Percentiles rank a stretch among this genome's conserved stretches.
Evolutionary conservation across 2,888 invertebrate species (phyloP).

Genomic region (Strigamia maritima): DNA sequence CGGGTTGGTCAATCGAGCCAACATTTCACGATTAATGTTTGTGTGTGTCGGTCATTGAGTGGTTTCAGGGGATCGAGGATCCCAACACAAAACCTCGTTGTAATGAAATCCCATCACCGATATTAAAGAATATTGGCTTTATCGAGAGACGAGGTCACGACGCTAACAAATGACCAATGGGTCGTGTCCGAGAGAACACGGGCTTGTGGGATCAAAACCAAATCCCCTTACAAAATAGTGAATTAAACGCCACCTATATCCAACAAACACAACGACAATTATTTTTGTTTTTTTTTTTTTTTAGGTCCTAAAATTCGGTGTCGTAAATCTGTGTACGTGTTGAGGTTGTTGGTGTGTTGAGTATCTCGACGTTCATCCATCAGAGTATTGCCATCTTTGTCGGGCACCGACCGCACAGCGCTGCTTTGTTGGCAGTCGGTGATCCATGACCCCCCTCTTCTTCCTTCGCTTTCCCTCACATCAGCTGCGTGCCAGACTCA

Average conservation of each 20-base stretch:
- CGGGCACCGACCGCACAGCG: neutral
- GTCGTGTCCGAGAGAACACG: neutral
- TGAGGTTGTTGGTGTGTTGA: neutral
- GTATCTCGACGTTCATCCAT: neutral
- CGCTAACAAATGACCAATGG: neutral
- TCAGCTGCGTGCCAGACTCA: constrained; percentile 20
- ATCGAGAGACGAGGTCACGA: neutral
- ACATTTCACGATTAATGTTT: no score
- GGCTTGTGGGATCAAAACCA: neutral
- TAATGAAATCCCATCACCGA: no score
- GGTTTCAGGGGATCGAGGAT: neutral
- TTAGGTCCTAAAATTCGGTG: neutral
- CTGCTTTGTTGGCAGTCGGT: neutral
- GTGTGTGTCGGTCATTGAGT: neutral
- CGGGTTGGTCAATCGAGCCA: no score
- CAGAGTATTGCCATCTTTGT: neutral
- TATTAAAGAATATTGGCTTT: no score
- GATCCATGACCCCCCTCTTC: neutral
- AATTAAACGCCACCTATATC: neutral
- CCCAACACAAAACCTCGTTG: no score
- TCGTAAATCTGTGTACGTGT: neutral
- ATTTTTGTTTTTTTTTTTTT: no score
- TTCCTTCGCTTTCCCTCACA: constrained; percentile 10
- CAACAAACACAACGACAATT: no score
- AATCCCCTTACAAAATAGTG: neutral